Conservation (phyloP, 37 sponge, comb jelly and placozoan genomes). For the Cladorhizidae sp. region DNA sequence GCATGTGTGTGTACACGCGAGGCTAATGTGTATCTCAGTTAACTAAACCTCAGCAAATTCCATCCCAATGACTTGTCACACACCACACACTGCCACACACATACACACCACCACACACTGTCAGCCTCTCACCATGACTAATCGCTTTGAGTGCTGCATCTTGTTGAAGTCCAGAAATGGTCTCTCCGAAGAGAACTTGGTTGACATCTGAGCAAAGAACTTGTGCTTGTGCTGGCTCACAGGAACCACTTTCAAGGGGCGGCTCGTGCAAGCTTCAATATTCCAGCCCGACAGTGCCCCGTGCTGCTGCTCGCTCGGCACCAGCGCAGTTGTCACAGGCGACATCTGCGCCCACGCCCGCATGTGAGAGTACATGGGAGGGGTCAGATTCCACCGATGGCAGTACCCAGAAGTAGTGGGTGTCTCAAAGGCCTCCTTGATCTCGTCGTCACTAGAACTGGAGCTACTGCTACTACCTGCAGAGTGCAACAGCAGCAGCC, state of each 20-base stretch:
- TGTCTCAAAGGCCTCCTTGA: slow-evolving; percentile 55
- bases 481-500: neutral
- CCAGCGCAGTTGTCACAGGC: no score
- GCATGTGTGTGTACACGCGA: no score
- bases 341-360: neutral
- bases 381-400: neutral
- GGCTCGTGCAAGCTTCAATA: neutral
- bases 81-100: neutral
- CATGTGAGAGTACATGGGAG: neutral
- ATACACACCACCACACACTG: neutral
- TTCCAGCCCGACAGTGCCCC: neutral
- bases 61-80: neutral
- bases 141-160: slow-evolving; percentile 61
- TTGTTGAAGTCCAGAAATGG: slow-evolving; percentile 57
- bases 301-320: neutral
- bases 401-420: neutral
- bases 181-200: slow-evolving; percentile 22
- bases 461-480: slow-evolving; percentile 43
- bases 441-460: slow-evolving; percentile 69
- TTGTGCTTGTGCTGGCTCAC: slow-evolving; percentile 27
- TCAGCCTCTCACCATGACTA: slow-evolving; percentile 27
- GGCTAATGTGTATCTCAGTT: no score
- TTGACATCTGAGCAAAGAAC: slow-evolving; percentile 54
- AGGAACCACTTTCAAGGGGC: slow-evolving; percentile 29
- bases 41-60: neutral